phyloP scores from a whole-genome alignment of 2,797 vertebrate species.

The Hybognathus amarus region DNA sequence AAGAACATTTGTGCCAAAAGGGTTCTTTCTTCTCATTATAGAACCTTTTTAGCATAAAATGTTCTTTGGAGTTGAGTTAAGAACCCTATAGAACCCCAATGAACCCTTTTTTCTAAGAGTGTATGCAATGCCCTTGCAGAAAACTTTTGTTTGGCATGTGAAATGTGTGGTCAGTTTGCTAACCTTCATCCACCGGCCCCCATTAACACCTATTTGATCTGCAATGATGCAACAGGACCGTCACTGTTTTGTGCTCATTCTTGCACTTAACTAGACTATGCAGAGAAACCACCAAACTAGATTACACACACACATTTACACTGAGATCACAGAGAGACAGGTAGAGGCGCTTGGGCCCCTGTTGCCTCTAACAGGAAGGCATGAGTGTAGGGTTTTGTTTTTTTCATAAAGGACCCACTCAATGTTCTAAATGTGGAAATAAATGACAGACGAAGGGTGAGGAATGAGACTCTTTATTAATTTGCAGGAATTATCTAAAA shows the following conservation, averaged over 20 bases:
- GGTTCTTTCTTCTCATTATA: too few species aligned
- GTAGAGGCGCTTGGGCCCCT: slow-evolving; percentile 12
- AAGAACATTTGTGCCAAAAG: too few species aligned
- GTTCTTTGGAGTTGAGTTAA: too few species aligned
- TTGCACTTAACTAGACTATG: slow-evolving; percentile 20
- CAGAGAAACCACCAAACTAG: slow-evolving; percentile 58
- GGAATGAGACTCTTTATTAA: background rate
- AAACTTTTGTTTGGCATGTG: background rate
- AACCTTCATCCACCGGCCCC: background rate
- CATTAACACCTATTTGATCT: slow-evolving; percentile 29
- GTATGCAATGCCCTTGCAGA: background rate
- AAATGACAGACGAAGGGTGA: background rate
- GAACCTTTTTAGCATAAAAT: too few species aligned
- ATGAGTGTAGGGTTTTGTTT: background rate
- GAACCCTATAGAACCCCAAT: too few species aligned
- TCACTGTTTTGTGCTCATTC: slow-evolving; percentile 11
- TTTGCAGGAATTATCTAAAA: background rate
- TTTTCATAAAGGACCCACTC: background rate
- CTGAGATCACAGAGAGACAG: slow-evolving; percentile 38
- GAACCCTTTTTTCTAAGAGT: too few species aligned
- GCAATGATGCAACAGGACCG: slow-evolving; percentile 4
- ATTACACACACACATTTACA: slow-evolving; percentile 12
- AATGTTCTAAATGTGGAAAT: background rate
- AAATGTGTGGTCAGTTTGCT: slow-evolving; percentile 32
- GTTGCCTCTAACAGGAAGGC: slow-evolving; percentile 47